Percentiles rank a stretch among this genome's conserved stretches.
These are phyloP conservation scores for Maccullochella peelii DNA, from an alignment of 2,113 vertebrate species.

Conservation along the genomic window DNA sequence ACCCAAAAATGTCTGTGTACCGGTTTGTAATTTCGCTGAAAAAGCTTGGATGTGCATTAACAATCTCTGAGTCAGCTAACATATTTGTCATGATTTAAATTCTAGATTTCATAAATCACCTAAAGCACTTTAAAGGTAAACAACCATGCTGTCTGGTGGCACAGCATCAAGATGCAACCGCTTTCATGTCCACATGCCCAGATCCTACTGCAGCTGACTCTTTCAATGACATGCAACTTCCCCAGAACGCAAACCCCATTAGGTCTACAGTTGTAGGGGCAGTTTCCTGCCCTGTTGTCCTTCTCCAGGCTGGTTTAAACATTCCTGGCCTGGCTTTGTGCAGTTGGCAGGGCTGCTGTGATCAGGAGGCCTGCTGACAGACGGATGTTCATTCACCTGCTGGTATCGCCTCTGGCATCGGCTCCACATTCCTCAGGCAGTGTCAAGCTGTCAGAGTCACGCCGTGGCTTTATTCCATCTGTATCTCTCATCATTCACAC, in stretches of 20 bases:
- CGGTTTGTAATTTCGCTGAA: not conserved
- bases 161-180: not conserved
- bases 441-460: slow-evolving; percentile 59
- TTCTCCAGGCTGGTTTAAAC: slow-evolving; percentile 38
- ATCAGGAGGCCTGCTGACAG: slow-evolving; percentile 74
- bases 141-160: not conserved
- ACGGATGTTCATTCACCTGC: slow-evolving; percentile 76
- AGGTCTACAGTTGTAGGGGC: slow-evolving; percentile 16
- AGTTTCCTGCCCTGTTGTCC: slow-evolving; percentile 29
- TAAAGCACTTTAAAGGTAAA: not conserved
- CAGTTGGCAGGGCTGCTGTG: slow-evolving; percentile 61
- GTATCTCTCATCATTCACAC: slow-evolving; percentile 43
- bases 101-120: not conserved
- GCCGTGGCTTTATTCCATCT: slow-evolving; percentile 50
- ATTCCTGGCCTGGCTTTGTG: slow-evolving; percentile 56
- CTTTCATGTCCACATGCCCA: not conserved
- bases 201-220: not conserved
- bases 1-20: not conserved
- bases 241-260: not conserved
- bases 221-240: not conserved
- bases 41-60: not conserved
- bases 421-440: slow-evolving; percentile 73
- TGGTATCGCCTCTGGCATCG: slow-evolving; percentile 68
- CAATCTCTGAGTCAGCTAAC: not conserved
- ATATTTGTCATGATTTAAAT: not conserved